A percentile compares a stretch with the other conserved stretches of the same genome.
phyloP scores from a whole-genome alignment of 2,888 invertebrate genomes.

The Lochmaea crataegi region DNA sequence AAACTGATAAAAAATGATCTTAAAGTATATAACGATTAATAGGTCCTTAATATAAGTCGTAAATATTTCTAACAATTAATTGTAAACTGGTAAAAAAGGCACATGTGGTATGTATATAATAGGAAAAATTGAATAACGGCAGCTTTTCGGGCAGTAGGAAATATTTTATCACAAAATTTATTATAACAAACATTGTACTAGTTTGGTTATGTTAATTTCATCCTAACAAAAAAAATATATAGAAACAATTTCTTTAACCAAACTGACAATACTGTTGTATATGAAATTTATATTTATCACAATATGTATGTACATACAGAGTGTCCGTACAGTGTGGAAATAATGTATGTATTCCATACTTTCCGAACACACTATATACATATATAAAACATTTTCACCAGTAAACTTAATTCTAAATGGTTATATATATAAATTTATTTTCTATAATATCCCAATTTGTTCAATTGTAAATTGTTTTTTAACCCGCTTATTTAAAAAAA shows the following conservation, averaged over 20 bases:
- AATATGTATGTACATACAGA: no score
- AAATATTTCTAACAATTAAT: background rate
- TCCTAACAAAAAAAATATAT: background rate
- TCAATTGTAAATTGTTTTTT: background rate
- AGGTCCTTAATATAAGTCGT: background rate
- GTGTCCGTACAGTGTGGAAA: no score
- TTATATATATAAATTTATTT: background rate
- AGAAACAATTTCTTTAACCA: no score
- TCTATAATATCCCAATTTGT: background rate
- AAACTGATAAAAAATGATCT: background rate
- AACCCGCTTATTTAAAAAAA: no score
- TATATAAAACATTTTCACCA: constrained; percentile 1
- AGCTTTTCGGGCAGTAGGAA: constrained; percentile 30
- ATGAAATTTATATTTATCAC: no score
- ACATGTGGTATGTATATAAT: constrained; percentile 10
- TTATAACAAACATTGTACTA: constrained; percentile 15
- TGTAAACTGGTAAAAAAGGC: constrained; percentile 21
- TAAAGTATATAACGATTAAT: background rate
- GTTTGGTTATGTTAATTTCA: no score
- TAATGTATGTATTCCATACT: no score
- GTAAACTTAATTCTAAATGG: constrained; percentile 2
- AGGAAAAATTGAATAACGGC: constrained; percentile 19
- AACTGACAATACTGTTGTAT: no score
- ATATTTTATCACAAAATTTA: constrained; percentile 27
- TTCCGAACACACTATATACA: background rate